phyloP scores from a whole-genome alignment of 2,888 invertebrate species.

The Drosophila pseudotalamancana region DNA sequence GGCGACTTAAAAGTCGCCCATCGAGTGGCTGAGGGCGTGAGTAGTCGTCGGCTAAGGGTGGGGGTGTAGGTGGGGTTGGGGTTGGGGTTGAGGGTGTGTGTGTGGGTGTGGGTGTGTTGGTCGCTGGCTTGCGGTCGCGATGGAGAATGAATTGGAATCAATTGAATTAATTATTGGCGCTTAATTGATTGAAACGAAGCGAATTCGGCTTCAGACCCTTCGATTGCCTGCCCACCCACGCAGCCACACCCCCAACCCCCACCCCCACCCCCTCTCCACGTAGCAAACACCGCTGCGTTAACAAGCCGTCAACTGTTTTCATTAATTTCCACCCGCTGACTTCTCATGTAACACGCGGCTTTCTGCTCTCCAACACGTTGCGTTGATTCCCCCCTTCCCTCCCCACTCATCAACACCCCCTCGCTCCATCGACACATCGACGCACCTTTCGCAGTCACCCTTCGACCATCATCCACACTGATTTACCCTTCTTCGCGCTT shows the following conservation, averaged over 20 bases:
- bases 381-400: background rate
- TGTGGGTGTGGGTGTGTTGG: background rate
- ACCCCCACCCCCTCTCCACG: background rate
- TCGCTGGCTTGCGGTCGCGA: slow-evolving; percentile 37
- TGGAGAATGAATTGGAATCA: slow-evolving; percentile 75
- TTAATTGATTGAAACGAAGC: slow-evolving; percentile 82
- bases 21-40: too few species aligned
- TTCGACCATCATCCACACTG: too few species aligned
- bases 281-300: slow-evolving; percentile 12
- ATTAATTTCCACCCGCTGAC: slow-evolving; percentile 30
- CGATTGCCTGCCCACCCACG: background rate
- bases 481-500: slow-evolving; percentile 7
- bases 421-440: background rate
- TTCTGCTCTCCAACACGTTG: background rate
- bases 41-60: background rate
- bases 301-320: slow-evolving; percentile 54
- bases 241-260: background rate
- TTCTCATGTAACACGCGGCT: slow-evolving; percentile 4
- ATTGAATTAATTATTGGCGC: slow-evolving; percentile 83
- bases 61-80: background rate
- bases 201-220: slow-evolving; percentile 44
- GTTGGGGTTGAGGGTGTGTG: too few species aligned
- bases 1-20: too few species aligned
- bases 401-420: background rate
- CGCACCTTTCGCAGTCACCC: too few species aligned